Evolutionary conservation across 2,113 vertebrate species (phyloP).

Genomic region (Syrrhaptes paradoxus): DNA sequence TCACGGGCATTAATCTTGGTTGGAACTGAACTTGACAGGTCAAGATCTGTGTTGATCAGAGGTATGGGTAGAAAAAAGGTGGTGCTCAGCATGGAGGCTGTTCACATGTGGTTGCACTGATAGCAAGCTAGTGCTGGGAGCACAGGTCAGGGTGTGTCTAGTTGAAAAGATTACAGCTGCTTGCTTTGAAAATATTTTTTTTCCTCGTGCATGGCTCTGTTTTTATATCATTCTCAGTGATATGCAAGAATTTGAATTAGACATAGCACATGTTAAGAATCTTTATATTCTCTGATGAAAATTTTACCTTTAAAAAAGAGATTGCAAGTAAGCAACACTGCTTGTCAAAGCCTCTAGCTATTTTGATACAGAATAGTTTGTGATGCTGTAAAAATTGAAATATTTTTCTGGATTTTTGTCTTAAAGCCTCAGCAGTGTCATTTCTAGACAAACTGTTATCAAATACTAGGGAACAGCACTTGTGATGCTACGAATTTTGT

Average conservation of each 20-base stretch:
- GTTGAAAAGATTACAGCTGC: neutral
- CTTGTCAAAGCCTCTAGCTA: neutral
- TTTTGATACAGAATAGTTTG: neutral
- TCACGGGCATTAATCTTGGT: neutral
- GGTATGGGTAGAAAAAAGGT: neutral
- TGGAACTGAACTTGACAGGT: neutral
- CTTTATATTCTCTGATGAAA: neutral
- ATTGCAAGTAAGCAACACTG: neutral
- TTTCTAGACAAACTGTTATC: neutral
- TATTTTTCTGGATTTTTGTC: neutral
- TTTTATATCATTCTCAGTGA: neutral
- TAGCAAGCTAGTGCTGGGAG: neutral
- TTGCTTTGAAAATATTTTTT: neutral
- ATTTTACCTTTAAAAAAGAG: neutral
- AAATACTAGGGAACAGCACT: neutral
- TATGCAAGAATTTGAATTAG: neutral
- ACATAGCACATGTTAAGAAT: neutral
- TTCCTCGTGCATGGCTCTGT: neutral
- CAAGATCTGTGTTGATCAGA: neutral
- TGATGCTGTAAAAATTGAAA: neutral
- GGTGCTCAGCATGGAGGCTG: no score
- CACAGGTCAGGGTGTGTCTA: neutral
- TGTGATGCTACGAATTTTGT: neutral
- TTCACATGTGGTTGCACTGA: neutral
- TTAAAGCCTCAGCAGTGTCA: neutral